Conservation (phyloP, 2,888 invertebrate species). For the Eueremaeus valkanovi region DNA sequence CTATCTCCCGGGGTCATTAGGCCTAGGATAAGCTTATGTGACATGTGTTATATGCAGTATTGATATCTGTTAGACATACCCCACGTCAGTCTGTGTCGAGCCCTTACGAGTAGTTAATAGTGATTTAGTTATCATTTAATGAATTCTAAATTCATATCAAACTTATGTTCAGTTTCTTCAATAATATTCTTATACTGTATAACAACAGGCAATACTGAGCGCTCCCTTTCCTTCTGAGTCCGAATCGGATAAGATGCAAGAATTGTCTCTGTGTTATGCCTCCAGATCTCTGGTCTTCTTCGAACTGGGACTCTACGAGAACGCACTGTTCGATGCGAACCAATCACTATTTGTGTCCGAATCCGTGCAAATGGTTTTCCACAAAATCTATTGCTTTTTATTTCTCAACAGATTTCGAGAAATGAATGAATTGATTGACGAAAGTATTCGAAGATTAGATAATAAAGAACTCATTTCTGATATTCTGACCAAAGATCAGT, state of each 20-base stretch:
- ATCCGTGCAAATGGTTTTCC: background rate
- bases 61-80: too few species aligned
- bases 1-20: too few species aligned
- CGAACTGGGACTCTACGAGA: background rate
- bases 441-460: background rate
- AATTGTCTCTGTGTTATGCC: background rate
- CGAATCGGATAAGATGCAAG: background rate
- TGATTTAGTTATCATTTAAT: too few species aligned
- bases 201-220: background rate
- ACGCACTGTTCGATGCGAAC: background rate
- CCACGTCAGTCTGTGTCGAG: too few species aligned
- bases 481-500: background rate
- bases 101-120: too few species aligned
- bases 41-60: too few species aligned
- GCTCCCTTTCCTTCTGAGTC: background rate
- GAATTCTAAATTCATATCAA: too few species aligned
- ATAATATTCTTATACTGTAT: background rate
- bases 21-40: too few species aligned
- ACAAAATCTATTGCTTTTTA: background rate
- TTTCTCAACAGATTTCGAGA: background rate
- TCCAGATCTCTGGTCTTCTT: background rate
- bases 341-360: background rate
- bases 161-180: background rate
- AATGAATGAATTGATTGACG: conserved; percentile 7
- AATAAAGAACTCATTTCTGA: background rate